Conservation (phyloP, 2,797 vertebrate genomes). For the Gallinago stenura region DNA sequence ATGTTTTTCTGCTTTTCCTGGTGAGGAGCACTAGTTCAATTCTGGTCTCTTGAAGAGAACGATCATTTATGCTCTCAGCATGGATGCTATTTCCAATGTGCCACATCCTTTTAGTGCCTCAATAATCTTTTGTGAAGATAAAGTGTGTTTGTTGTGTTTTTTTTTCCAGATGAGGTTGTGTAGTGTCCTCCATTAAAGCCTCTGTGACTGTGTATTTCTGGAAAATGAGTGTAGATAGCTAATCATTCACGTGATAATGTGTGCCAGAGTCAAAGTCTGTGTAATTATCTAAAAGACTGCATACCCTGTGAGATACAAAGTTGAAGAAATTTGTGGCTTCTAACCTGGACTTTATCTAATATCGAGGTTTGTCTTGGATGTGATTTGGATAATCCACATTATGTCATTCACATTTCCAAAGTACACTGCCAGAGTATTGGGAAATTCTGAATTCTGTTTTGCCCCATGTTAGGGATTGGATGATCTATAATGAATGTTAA, state of each 20-base stretch:
- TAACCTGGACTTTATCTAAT: not conserved
- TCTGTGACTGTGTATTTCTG: not conserved
- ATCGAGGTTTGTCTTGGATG: not conserved
- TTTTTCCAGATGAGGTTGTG: not conserved
- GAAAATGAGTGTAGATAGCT: not conserved
- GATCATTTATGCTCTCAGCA: not conserved
- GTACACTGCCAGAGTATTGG: not conserved
- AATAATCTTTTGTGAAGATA: not conserved
- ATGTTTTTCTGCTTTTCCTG: not conserved
- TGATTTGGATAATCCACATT: not conserved
- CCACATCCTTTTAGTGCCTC: not conserved
- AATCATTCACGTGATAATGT: not conserved
- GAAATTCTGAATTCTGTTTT: not conserved
- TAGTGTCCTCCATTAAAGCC: not conserved
- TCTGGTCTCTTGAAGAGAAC: not conserved
- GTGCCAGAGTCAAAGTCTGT: not conserved
- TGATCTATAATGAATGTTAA: not conserved
- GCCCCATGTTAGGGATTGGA: not conserved
- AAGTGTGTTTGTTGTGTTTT: not conserved
- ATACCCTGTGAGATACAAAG: not conserved
- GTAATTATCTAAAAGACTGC: not conserved
- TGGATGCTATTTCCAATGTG: slow-evolving; percentile 4
- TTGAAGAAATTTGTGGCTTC: not conserved
- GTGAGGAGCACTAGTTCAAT: not conserved
- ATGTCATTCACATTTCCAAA: not conserved